These are phyloP conservation scores for Liasis olivaceus DNA, from an alignment of 2,797 vertebrate genomes.

Conservation along the genomic window DNA sequence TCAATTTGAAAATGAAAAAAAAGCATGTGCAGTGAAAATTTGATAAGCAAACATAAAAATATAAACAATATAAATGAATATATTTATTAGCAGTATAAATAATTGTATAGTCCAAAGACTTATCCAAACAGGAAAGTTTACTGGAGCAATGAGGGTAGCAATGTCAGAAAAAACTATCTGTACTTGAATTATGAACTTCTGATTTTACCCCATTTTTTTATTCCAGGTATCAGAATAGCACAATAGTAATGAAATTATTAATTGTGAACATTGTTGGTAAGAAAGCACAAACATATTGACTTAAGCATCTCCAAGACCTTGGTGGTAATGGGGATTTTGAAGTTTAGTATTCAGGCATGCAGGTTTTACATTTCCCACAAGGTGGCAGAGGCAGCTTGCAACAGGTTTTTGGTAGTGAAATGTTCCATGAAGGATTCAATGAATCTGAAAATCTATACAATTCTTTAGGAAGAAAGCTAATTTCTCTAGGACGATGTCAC, in stretches of 20 bases:
- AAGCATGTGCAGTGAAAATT: neutral
- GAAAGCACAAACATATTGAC: neutral
- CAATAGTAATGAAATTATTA: neutral
- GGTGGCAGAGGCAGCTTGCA: conserved; percentile 73
- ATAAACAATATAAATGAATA: neutral
- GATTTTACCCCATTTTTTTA: conserved; percentile 10
- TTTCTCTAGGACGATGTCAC: conserved; percentile 58
- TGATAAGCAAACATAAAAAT: neutral
- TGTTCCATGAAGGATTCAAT: conserved; percentile 45
- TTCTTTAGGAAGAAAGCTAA: conserved; percentile 48
- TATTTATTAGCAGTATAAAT: neutral
- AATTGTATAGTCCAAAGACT: neutral
- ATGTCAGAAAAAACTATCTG: neutral
- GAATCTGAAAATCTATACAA: conserved; percentile 50
- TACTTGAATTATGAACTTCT: neutral
- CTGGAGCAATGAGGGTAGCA: neutral
- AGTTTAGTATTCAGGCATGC: conserved; percentile 11
- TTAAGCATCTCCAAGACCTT: neutral
- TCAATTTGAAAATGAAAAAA: neutral
- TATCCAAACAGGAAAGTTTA: neutral
- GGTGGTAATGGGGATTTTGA: too few species aligned
- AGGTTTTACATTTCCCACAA: conserved; percentile 63
- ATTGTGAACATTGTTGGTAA: conserved; percentile 6
- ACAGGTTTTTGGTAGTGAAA: conserved; percentile 35
- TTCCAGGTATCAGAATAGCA: neutral